phyloP scores from a whole-genome alignment of 2,888 invertebrate species.

The Bimastos eiseni region DNA sequence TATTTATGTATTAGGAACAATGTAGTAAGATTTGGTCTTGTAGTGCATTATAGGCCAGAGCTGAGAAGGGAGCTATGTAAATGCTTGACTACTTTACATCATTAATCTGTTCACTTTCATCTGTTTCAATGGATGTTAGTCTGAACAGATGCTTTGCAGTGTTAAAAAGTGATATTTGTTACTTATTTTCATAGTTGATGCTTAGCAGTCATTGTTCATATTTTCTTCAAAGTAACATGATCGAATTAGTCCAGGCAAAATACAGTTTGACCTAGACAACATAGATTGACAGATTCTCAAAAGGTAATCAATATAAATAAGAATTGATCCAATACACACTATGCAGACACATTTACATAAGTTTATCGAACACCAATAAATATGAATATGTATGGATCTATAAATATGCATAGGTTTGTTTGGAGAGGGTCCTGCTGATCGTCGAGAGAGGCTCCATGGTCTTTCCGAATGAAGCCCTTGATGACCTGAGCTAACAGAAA shows the following conservation, averaged over 20 bases:
- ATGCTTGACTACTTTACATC: too few species aligned
- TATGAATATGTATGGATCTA: neutral
- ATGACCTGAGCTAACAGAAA: too few species aligned
- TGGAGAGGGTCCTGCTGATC: conserved; percentile 96
- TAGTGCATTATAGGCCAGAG: neutral
- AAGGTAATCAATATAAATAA: neutral
- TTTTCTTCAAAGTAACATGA: neutral
- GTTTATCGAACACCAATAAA: neutral
- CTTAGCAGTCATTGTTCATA: neutral
- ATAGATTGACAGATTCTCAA: neutral
- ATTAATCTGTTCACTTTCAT: neutral
- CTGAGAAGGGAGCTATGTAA: too few species aligned
- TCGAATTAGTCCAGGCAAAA: too few species aligned
- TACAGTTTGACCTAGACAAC: too few species aligned
- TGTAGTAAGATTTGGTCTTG: neutral
- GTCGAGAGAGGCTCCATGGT: conserved; percentile 85
- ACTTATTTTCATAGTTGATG: neutral
- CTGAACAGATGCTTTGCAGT: neutral
- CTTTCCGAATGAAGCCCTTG: too few species aligned
- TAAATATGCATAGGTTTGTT: conserved; percentile 71
- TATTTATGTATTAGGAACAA: neutral
- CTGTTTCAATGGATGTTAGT: neutral
- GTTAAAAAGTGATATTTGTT: neutral
- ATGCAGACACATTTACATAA: neutral
- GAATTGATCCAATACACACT: neutral